Percentiles rank a stretch among this genome's conserved stretches.
These are phyloP conservation scores for Nemurella pictetii DNA, from an alignment of 2,888 invertebrate genomes.

Conservation along the genomic window DNA sequence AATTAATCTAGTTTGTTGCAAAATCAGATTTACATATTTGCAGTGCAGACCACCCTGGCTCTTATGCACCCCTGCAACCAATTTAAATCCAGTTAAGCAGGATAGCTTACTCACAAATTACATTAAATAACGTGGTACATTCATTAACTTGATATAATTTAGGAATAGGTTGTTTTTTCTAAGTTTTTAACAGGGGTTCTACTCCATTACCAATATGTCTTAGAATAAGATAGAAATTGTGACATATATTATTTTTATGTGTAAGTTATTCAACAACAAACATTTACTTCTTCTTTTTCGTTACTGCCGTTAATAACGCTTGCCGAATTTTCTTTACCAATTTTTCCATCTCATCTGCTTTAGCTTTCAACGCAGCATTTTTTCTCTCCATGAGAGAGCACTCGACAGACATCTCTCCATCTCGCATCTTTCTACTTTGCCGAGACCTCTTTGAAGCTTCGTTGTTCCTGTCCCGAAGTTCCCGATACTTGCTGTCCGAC, in stretches of 20 bases:
- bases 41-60: too few relatives aligned
- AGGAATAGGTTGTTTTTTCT: background rate
- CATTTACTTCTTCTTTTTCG: conserved; percentile 5
- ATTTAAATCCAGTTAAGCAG: too few relatives aligned
- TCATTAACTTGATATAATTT: too few relatives aligned
- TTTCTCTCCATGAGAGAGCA: conserved; percentile 62
- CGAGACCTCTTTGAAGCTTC: conserved; percentile 76
- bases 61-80: too few relatives aligned
- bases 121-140: too few relatives aligned
- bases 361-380: conserved; percentile 66
- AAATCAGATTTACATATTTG: too few relatives aligned
- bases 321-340: conserved; percentile 67
- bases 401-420: conserved; percentile 58
- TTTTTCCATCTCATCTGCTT: conserved; percentile 69
- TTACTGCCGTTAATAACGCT: conserved; percentile 66
- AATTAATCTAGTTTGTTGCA: too few relatives aligned
- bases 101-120: too few relatives aligned
- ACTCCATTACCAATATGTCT: background rate
- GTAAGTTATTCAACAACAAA: background rate
- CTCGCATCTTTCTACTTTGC: conserved; percentile 68
- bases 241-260: background rate
- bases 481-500: conserved; percentile 59
- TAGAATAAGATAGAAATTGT: background rate
- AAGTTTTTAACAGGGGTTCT: background rate
- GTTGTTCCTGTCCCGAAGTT: conserved; percentile 75